phyloP scores from a whole-genome alignment of 2,113 vertebrate genomes.

The Barbus barbus region DNA sequence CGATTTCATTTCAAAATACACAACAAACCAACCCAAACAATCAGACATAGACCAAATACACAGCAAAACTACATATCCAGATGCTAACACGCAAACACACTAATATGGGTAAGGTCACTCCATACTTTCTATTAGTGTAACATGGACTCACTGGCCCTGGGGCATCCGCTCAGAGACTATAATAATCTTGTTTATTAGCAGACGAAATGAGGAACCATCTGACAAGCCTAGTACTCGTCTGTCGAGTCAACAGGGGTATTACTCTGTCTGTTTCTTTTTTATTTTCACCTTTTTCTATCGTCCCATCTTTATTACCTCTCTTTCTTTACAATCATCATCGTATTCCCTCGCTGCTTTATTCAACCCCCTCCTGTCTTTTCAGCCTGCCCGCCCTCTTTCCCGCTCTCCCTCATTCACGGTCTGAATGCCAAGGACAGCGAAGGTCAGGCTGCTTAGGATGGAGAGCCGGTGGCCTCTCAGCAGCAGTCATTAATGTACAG shows the following conservation, averaged over 20 bases:
- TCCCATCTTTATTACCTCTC: background rate
- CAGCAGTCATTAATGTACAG: constrained; percentile 26
- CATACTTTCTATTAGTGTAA: constrained; percentile 47
- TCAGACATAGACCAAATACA: background rate
- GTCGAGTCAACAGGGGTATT: constrained; percentile 19
- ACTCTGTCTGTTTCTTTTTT: background rate
- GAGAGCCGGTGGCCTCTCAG: constrained; percentile 24
- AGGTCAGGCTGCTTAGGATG: constrained; percentile 42
- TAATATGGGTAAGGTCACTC: constrained; percentile 22
- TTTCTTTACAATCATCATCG: background rate
- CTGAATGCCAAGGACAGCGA: constrained; percentile 33
- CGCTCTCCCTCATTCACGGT: background rate
- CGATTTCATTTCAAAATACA: background rate
- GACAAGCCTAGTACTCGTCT: constrained; percentile 18
- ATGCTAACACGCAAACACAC: constrained; percentile 23
- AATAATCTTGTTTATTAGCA: constrained; percentile 54
- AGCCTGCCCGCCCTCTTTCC: background rate
- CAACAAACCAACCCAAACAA: constrained; percentile 21
- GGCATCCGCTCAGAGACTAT: constrained; percentile 39
- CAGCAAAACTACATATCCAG: background rate
- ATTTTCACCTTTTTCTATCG: constrained; percentile 13
- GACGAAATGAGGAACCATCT: constrained; percentile 38
- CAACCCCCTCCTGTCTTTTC: background rate
- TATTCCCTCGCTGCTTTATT: background rate
- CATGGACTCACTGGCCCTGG: constrained; percentile 28